Evolutionary conservation across 2,113 vertebrate species (phyloP), one percentile per base, ranked within the genome.

Genomic region (Heloderma charlesbogerti): DNA sequence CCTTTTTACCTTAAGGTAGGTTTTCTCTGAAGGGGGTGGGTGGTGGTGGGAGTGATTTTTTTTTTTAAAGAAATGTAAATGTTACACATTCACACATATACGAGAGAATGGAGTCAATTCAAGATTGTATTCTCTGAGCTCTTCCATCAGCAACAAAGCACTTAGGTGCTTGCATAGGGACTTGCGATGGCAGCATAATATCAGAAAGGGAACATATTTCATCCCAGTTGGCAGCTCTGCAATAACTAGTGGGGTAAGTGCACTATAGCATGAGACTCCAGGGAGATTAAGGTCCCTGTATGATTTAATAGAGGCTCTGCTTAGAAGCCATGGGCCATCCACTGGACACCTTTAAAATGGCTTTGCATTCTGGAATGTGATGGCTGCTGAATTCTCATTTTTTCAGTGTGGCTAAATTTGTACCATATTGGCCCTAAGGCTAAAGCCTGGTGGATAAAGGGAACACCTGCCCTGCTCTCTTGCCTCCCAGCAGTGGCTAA

Each of bases 241-340:
- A 67, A 79, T 88, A 48, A 79, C 77, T 79, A 25, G 60, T n/a
- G 10, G 34, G 43, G 29, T 80, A 88, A 88, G 87, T 88, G 87
- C 87, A 67, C 60, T 80, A n/a, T 4, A 66, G 87, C 13, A 48
- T 80, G 43, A 20, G 57, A 79, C 75, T 79, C 87, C 60, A 48
- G 87, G 87, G 87, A 88, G 43, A 34, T 67, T 48, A 66, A 66
- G 27, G 43, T n/a, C 75, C 43, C 60, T n/a, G 15, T 10, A 54
- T 75, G 54, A 72, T 75, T 87, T 63, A 34, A 43, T 25, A 66
- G 57, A 79, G 77, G 29, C 29, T 7, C 74, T 48, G 74, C 72
- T 66, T 78, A 48, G 86, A 88, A 74, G 60, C 51, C 20, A 88
- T 88, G 54, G 74, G 8, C 37, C 1, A 27, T 66, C 74, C 16